A percentile compares a stretch with the other conserved stretches of the same genome.
Evolutionary conservation across 1,140 invertebrate species (phyloP).

Genomic region (Drosophila setifemur): DNA sequence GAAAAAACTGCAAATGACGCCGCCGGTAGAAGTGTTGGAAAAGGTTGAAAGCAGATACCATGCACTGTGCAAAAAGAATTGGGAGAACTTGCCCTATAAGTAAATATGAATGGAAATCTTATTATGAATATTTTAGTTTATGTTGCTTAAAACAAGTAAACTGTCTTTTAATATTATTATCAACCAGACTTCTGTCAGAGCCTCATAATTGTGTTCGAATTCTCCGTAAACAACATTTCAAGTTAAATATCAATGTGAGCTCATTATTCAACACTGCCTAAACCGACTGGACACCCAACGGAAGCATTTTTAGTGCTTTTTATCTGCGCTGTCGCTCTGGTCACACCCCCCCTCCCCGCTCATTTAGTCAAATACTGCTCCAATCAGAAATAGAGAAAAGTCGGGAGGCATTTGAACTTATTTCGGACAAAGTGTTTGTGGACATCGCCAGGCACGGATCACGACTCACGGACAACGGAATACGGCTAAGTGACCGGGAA

Average conservation of each 20-base stretch:
- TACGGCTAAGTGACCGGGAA: conserved; percentile 14
- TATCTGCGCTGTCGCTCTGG: neutral
- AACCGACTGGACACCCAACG: no score
- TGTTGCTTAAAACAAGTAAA: no score
- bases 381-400: conserved; percentile 29
- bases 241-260: no score
- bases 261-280: neutral
- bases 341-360: conserved; percentile 2
- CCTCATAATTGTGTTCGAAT: no score
- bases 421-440: conserved; percentile 27
- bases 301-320: neutral
- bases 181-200: no score
- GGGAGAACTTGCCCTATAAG: neutral
- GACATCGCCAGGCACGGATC: conserved; percentile 5
- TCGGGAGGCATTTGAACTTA: neutral
- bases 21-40: conserved; percentile 18
- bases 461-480: conserved; percentile 9
- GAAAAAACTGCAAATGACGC: conserved; percentile 57
- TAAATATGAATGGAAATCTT: neutral
- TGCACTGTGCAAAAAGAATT: no score
- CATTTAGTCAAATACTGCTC: neutral
- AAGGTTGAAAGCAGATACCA: neutral
- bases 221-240: no score
- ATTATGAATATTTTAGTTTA: no score
- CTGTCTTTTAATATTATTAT: no score